Conservation (phyloP, 2,797 vertebrate species). For the Alexandromys oeconomus region DNA sequence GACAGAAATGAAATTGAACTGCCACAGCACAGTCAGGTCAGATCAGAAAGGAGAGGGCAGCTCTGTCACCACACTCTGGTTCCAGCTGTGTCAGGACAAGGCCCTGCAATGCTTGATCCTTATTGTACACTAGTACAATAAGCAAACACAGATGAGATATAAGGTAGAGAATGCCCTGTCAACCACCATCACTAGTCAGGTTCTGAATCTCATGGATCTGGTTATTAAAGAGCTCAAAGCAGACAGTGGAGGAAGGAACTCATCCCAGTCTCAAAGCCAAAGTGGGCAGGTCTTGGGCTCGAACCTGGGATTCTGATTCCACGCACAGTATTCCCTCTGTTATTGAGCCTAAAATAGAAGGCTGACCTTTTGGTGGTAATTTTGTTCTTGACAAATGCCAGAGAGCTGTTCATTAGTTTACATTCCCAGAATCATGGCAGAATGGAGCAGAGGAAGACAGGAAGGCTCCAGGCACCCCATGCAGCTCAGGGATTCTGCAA, state of each 20-base stretch:
- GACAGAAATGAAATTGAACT: neutral
- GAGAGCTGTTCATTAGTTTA: conserved; percentile 9
- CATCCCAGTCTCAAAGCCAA: neutral
- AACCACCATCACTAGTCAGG: neutral
- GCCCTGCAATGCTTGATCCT: neutral
- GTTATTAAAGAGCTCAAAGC: neutral
- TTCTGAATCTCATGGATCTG: neutral
- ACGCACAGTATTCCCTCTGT: neutral
- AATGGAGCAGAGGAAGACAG: neutral
- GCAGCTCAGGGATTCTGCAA: neutral
- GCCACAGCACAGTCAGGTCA: neutral
- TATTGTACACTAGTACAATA: neutral
- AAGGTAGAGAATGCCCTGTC: neutral
- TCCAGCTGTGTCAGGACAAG: neutral
- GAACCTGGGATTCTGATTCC: neutral
- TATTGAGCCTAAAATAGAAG: conserved; percentile 52
- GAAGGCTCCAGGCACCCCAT: neutral
- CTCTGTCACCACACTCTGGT: neutral
- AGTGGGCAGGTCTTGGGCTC: neutral
- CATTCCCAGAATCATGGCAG: conserved; percentile 50
- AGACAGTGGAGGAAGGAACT: accelerated
- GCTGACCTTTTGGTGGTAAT: conserved; percentile 57
- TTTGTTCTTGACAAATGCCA: conserved; percentile 48
- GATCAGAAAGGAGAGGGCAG: neutral
- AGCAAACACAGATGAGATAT: neutral